These are phyloP conservation scores for Zingel zingel DNA, from an alignment of 2,113 vertebrate genomes.

Conservation along the genomic window DNA sequence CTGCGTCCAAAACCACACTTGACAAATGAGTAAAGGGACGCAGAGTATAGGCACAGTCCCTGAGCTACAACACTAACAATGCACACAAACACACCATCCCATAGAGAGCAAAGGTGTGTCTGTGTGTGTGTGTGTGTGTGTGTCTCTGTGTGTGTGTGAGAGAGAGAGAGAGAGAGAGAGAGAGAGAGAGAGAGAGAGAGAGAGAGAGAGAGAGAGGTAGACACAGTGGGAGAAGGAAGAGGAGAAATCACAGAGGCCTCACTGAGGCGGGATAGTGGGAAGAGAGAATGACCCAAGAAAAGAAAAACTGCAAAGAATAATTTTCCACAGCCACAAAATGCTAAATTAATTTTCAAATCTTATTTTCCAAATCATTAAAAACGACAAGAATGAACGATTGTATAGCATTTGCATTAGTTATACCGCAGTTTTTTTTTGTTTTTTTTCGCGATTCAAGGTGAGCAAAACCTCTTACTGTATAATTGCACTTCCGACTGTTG, in stretches of 20 bases:
- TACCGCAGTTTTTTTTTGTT: not conserved
- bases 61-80: constrained; percentile 68
- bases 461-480: not conserved
- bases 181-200: not conserved
- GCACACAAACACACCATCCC: constrained; percentile 52
- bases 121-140: not conserved
- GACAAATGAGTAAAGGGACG: constrained; percentile 80
- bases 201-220: not conserved
- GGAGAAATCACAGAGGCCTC: not conserved
- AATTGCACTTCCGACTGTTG: not conserved
- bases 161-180: not conserved
- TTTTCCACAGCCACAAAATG: not conserved
- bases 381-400: not conserved
- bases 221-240: not conserved
- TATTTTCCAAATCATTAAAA: not conserved
- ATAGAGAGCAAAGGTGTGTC: constrained; percentile 28
- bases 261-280: not conserved
- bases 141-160: not conserved
- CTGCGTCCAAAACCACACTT: constrained; percentile 71
- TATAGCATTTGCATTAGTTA: not conserved
- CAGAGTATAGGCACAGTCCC: constrained; percentile 71
- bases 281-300: not conserved
- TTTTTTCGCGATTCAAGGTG: not conserved
- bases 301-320: not conserved
- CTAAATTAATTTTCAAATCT: no score